These are phyloP conservation scores for Mus pahari DNA, from an alignment of 2,113 vertebrate species.

Conservation along the genomic window DNA sequence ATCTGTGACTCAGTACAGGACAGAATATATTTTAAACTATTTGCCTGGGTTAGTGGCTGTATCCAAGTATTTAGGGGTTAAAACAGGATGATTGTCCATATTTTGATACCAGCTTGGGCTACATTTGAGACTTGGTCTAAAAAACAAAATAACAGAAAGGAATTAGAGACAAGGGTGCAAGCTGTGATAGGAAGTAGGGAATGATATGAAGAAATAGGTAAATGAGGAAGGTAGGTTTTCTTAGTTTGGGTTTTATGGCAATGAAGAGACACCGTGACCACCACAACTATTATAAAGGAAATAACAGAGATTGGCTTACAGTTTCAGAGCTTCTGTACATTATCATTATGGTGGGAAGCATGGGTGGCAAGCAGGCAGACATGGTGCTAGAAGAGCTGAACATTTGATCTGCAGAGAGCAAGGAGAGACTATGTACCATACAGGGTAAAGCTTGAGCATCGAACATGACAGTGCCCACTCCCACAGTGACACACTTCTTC, in stretches of 20 bases:
- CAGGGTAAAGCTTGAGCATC: neutral
- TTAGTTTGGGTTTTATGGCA: neutral
- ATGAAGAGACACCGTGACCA: neutral
- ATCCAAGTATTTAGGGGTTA: neutral
- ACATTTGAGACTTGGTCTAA: neutral
- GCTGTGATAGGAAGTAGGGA: neutral
- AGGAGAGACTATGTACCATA: neutral
- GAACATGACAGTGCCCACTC: neutral
- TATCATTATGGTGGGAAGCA: neutral
- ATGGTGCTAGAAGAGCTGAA: neutral
- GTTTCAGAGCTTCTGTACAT: neutral
- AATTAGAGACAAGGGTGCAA: neutral
- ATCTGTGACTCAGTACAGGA: neutral
- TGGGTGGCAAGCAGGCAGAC: neutral
- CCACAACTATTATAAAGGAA: neutral
- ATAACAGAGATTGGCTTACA: neutral
- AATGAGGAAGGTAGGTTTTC: neutral
- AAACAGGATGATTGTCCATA: neutral
- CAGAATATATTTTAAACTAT: neutral
- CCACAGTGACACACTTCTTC: neutral
- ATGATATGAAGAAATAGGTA: neutral
- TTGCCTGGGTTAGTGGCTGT: neutral
- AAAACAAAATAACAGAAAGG: neutral
- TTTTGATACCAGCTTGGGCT: neutral
- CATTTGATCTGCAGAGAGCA: neutral